These are phyloP conservation scores for Electrona antarctica DNA, from an alignment of 2,113 vertebrate species.

Conservation along the genomic window DNA sequence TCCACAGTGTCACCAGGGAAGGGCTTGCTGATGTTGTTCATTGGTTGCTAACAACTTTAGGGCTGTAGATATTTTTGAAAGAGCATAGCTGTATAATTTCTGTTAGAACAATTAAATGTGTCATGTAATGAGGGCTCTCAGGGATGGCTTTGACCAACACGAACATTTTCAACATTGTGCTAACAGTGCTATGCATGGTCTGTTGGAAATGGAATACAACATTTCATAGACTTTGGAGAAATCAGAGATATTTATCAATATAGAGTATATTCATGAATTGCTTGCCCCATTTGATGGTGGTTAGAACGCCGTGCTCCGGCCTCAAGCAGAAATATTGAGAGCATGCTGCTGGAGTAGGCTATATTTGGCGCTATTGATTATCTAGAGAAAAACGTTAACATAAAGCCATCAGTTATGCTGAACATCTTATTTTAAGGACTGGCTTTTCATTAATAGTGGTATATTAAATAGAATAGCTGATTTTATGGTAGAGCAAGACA, in stretches of 20 bases:
- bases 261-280: neutral
- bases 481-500: conserved; percentile 32
- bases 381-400: neutral
- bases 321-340: conserved; percentile 18
- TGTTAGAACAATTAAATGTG: conserved; percentile 67
- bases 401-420: neutral
- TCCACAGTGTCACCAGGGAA: conserved; percentile 1
- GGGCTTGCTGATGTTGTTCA: neutral
- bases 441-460: neutral
- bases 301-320: neutral
- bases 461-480: conserved; percentile 28
- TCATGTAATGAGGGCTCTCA: conserved; percentile 55
- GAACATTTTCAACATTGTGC: neutral
- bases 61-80: conserved; percentile 18
- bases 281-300: neutral
- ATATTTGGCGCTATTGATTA: neutral
- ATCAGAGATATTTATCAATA: neutral
- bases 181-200: conserved; percentile 14
- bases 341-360: neutral
- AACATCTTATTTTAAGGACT: neutral
- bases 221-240: conserved; percentile 7
- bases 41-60: conserved; percentile 21
- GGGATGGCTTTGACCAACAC: conserved; percentile 44
- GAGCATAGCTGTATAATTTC: neutral
- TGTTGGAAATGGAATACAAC: conserved; percentile 1